Base-by-base conservation (phyloP, 2,888 invertebrate genomes). In the Hylaea fasciaria region DNA sequence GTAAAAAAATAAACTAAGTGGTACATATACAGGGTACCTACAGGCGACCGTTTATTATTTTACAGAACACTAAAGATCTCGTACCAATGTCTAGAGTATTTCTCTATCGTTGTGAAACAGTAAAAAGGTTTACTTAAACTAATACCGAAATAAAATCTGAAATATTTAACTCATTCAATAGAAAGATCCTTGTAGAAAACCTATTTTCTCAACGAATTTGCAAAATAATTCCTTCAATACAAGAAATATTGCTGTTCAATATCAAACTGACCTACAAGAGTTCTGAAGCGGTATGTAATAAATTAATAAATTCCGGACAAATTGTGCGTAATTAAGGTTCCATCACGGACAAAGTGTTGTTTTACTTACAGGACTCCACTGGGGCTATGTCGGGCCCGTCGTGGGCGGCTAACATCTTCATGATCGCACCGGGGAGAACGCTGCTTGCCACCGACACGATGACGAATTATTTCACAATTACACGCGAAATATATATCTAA, bases 381-480 rank as follows among this genome's bases (percentile, higher is more conserved):
- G 94, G 94, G 61, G 92, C 86, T 69, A 94, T 94, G 71, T 94
- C 91, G 0, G 94, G 94, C 43, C 94, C 94, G 68, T 94, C 94
- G 68, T 92, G 83, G 0, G 84, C 79, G 51, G 81, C 93, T 70
- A 92, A 82, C 88, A 94, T 93, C 87, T 89, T 92, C 87, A 87
- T 86, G 81, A 91, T 89, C 62, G 87, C 89, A 49, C 89, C 91
- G 9, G 85, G 89, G 11, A 91, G 73, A 2, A 90, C 86, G 81
- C 90, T 90, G 71, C 88, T 89, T 69, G 87, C 83, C 60, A 91
- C 86, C 78, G 91, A 91, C 91, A 91, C 91, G 77, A 82, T 91
- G 88, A 70, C 77, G 77, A 66, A 67, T 86, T 78, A 47, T 63
- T 69, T 70, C 73, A 78, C 83, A 71, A 70, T 66, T 66, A 68